phyloP scores from a whole-genome alignment of 1,140 invertebrate genomes.

The Agraylea sexmaculata region DNA sequence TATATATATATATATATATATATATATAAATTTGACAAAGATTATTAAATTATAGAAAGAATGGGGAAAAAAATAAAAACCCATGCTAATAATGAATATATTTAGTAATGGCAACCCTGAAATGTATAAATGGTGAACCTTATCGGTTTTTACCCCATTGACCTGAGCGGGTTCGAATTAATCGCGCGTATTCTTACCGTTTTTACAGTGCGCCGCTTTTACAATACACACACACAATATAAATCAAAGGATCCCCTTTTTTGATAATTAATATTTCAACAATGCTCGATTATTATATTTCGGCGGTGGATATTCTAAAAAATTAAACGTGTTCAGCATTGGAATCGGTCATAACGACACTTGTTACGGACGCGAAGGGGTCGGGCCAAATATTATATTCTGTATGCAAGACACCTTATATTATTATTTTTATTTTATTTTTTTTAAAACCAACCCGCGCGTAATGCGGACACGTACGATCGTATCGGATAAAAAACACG shows the following conservation, averaged over 20 bases:
- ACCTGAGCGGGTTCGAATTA: slow-evolving; percentile 13
- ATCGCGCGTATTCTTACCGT: slow-evolving; percentile 10
- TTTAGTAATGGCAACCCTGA: background rate
- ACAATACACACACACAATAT: background rate
- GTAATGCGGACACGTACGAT: too few species aligned
- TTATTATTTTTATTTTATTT: too few species aligned
- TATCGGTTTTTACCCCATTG: slow-evolving; percentile 20
- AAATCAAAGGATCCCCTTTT: background rate
- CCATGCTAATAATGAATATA: background rate
- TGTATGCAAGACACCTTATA: too few species aligned
- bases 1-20: background rate
- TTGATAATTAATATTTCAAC: background rate
- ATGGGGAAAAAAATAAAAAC: too few species aligned
- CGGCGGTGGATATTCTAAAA: background rate
- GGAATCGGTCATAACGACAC: background rate
- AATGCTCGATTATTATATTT: background rate
- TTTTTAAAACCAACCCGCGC: too few species aligned
- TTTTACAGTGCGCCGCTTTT: background rate
- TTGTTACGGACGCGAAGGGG: too few species aligned
- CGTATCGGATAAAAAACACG: too few species aligned
- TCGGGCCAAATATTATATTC: too few species aligned
- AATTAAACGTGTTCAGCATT: background rate
- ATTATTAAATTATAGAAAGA: background rate
- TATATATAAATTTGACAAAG: background rate
- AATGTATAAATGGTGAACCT: too few species aligned